phyloP scores from a whole-genome alignment of 2,797 vertebrate genomes.

The Amphiprion clarkii region DNA sequence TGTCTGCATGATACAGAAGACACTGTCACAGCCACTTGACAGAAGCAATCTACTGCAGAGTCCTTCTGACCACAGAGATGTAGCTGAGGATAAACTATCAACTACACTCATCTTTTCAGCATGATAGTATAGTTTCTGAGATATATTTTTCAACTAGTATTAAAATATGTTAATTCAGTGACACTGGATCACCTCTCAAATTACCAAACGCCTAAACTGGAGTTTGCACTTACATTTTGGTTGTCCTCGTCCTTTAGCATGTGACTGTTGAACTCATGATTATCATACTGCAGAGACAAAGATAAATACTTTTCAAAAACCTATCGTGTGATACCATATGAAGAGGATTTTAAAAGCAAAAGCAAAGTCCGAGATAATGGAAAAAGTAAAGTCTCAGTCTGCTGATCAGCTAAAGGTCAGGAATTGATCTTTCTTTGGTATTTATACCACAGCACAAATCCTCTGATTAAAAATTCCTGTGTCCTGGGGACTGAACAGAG shows the following conservation, averaged over 20 bases:
- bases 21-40: conserved; percentile 11
- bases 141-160: too few relatives aligned
- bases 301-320: conserved; percentile 9
- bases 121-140: not conserved
- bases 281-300: conserved; percentile 47
- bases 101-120: not conserved
- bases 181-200: too few relatives aligned
- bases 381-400: conserved; percentile 24
- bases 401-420: conserved; percentile 11
- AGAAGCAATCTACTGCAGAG: not conserved
- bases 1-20: not conserved
- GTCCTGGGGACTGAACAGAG: conserved; percentile 44
- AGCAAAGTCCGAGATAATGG: conserved; percentile 3
- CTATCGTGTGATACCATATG: not conserved
- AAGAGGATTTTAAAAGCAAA: not conserved
- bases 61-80: not conserved
- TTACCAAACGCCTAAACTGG: not conserved
- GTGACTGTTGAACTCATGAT: conserved; percentile 34
- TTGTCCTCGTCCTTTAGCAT: conserved; percentile 54
- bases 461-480: conserved; percentile 75
- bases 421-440: conserved; percentile 24
- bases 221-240: conserved; percentile 68
- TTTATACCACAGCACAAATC: conserved; percentile 54
- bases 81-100: not conserved
- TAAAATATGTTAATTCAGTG: not conserved